Evolutionary conservation across 2,888 invertebrate species (phyloP).

Genomic region (Silvanus unidentatus): DNA sequence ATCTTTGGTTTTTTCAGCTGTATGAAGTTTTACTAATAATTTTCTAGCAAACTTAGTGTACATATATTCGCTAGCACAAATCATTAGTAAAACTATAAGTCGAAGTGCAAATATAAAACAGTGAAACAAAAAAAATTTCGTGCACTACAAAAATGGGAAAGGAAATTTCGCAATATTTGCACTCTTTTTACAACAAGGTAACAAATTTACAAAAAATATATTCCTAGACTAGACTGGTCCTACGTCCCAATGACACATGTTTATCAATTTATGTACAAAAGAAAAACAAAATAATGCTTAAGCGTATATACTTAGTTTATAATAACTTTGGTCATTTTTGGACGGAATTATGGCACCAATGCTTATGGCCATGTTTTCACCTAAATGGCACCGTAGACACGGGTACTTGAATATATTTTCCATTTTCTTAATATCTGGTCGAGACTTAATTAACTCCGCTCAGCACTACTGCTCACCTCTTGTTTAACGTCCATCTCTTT

Average conservation of each 20-base stretch:
- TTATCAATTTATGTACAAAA: no score
- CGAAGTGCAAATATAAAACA: constrained; percentile 42
- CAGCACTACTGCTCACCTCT: constrained; percentile 35
- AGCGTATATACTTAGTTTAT: constrained; percentile 14
- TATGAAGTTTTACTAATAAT: constrained; percentile 44
- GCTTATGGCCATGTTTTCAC: constrained; percentile 16
- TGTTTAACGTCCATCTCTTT: constrained; percentile 26
- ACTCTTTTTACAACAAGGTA: constrained; percentile 27
- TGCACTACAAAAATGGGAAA: not conserved
- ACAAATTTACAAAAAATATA: constrained; percentile 18
- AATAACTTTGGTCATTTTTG: constrained; percentile 28
- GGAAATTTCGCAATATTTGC: constrained; percentile 22
- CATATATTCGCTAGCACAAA: no score
- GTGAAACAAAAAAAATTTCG: constrained; percentile 19
- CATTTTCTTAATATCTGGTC: no score
- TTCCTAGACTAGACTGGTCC: constrained; percentile 39
- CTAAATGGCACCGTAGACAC: constrained; percentile 27
- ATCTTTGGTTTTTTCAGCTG: constrained; percentile 46
- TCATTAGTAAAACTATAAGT: constrained; percentile 38
- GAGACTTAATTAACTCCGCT: not conserved
- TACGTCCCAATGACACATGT: constrained; percentile 13
- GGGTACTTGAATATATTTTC: constrained; percentile 10
- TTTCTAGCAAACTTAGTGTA: constrained; percentile 20
- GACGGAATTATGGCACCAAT: constrained; percentile 21
- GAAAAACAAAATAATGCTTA: constrained; percentile 3